Base-by-base conservation (phyloP, 2,113 vertebrate species). In the Silurus asotus region DNA sequence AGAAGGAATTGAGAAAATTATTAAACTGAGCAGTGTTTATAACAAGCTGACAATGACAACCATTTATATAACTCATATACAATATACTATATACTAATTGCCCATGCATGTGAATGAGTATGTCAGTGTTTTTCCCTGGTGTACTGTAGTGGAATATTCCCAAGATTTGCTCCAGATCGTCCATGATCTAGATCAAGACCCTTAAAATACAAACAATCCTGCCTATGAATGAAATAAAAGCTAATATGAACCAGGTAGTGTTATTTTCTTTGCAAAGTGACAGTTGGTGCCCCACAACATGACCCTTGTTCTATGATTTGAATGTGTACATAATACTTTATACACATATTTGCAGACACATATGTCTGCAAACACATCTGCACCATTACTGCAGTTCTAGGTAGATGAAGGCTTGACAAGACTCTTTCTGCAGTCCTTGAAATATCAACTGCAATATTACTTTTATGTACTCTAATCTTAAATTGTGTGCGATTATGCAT, bases 401-500 rank as follows among this genome's bases (percentile, higher is more conserved):
- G 77, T 28, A 13, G 25, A 79, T 37, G 55, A 79, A 17, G 45
- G 28, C 28, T 59, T 79, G 56, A 20, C 77, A 78, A 78, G 5
- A 59, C 17, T 79, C 55, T 45, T 59, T 79, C 28, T 59, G 56
- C 55, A 78, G 51, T 17, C 75, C 51, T 6, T 55, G 1, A 78
- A 78, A 78, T 56, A 79, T 45, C 37, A 7, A 20, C 77, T 61
- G 25, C 7, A 77, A 59, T 37, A 59, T 17, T 56, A 23, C 5
- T 79, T 79, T 79, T 45, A 79, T 61, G 56, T 45, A 61, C 55
- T 58, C 53, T 37, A 56, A 56, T 77, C 53, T 77, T 56, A 56
- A 56, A 77, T 61, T 75, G 45, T 64, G 74, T 77, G 48, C 55
- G 83, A 84, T 77, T 64, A 64, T 84, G 72, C 58, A 19, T 17